These are phyloP conservation scores for Dicrurus megarhynchus DNA, from an alignment of 2,113 vertebrate genomes.

Conservation along the genomic window DNA sequence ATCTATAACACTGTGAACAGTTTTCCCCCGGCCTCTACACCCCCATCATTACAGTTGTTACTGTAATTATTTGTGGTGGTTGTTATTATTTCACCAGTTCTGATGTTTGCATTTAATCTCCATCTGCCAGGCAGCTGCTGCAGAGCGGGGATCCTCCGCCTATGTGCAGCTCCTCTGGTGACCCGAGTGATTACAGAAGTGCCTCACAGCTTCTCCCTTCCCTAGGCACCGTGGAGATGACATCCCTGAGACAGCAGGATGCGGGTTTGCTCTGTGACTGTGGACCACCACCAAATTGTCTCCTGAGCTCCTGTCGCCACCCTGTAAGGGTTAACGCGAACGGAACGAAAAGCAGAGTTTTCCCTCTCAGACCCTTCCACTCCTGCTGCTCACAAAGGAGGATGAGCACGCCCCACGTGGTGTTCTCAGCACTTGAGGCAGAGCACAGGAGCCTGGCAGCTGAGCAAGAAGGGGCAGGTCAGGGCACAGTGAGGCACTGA, in stretches of 20 bases:
- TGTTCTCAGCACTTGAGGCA: background rate
- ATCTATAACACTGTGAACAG: rapidly evolving
- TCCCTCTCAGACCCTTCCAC: background rate
- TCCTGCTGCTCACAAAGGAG: background rate
- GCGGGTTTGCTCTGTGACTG: background rate
- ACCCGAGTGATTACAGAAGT: background rate
- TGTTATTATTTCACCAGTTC: background rate
- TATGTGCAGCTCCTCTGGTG: background rate
- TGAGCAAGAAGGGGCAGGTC: background rate
- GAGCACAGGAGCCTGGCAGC: background rate
- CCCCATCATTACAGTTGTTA: background rate
- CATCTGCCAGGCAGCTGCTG: constrained; percentile 2
- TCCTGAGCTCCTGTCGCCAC: background rate
- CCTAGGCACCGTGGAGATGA: background rate
- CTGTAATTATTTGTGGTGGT: background rate
- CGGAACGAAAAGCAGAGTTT: background rate
- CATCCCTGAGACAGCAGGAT: background rate
- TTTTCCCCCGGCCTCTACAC: background rate
- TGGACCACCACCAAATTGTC: background rate
- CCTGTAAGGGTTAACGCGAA: background rate
- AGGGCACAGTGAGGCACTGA: rapidly evolving
- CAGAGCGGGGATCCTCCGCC: background rate
- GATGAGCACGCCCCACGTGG: background rate
- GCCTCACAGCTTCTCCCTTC: background rate
- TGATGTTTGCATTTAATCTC: background rate